Base-by-base conservation (phyloP, 2,888 invertebrate species). In the Apotomis betuletana region DNA sequence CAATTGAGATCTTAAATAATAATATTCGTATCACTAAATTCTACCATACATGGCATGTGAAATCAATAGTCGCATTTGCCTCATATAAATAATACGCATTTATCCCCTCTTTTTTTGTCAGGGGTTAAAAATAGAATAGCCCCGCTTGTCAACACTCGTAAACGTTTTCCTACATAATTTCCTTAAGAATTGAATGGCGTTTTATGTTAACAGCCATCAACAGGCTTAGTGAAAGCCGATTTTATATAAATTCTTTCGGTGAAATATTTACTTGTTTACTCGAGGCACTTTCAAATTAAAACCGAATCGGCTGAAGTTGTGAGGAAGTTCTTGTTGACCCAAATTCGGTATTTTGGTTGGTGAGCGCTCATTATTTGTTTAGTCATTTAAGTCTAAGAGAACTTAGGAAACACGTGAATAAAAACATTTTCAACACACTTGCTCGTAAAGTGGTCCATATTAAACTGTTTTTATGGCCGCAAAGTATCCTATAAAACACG, bases 141-240 rank as follows among this genome's bases (percentile, higher is more conserved):
- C 27, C 27, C 27, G 27, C 27, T 27, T 27, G 27, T 27, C 27
- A 27, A 27, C 41, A 41, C 41, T 41, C 6, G 41, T 55, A 74
- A 74, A 70, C 74, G 72, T 79, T 79, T 76, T 74, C 75, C 76
- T 74, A 73, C 76, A 44, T 59, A 77, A 77, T 78, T 81, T 58
- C 59, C 59, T 15, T 52, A n/a, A 12, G 9, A 59, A 67, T 59
- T 52, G 67, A 51, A 67, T 38, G 59, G 41, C 41, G n/a, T 51
- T 60, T 60, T 67, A 52, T 27, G 52, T 38, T 15, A 36, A 58
- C 58, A 58, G 12, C 58, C n/a, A 49, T 15, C 59, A 64, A 38
- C 12, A 62, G 62, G 51, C 63, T 64, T 15, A 54, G 15, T n/a
- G 52, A 54, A 54, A 64, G 54, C 54, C 41, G 64, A 54, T 54